phyloP scores from a whole-genome alignment of 2,888 invertebrate genomes.

The Euplagia quadripunctaria region DNA sequence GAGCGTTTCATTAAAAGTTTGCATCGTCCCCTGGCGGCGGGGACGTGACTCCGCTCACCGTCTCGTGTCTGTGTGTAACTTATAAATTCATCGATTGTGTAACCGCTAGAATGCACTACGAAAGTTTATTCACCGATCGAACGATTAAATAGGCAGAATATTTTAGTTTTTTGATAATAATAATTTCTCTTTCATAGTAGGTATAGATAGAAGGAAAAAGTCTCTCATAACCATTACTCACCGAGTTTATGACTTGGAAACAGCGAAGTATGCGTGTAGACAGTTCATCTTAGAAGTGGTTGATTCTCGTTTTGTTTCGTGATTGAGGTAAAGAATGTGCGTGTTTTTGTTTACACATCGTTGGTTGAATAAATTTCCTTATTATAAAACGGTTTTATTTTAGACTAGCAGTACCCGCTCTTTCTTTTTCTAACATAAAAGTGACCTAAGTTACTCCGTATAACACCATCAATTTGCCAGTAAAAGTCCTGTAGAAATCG shows the following conservation, averaged over 20 bases:
- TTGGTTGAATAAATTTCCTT: not conserved
- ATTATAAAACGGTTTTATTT: not conserved
- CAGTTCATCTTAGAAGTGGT: not conserved
- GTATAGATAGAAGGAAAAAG: not conserved
- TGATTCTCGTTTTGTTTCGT: not conserved
- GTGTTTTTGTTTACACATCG: conserved; percentile 5
- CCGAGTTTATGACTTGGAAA: not conserved
- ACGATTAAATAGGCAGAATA: not conserved
- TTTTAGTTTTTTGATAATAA: too few species aligned
- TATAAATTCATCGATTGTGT: not conserved
- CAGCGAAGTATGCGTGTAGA: not conserved
- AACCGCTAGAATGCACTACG: not conserved
- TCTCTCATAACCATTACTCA: not conserved
- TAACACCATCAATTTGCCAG: too few species aligned
- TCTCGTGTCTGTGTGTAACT: not conserved
- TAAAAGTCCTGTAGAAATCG: too few species aligned
- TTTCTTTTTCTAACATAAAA: too few species aligned
- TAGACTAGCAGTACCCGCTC: too few species aligned
- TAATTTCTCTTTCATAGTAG: too few species aligned
- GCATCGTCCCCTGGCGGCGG: not conserved
- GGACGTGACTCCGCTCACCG: not conserved
- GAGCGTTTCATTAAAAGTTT: conserved; percentile 15
- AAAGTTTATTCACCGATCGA: not conserved
- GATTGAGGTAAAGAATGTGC: conserved; percentile 1
- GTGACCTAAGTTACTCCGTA: too few species aligned